Base-by-base conservation (phyloP, 2,888 invertebrate species). In the Chrysodeixis includens region DNA sequence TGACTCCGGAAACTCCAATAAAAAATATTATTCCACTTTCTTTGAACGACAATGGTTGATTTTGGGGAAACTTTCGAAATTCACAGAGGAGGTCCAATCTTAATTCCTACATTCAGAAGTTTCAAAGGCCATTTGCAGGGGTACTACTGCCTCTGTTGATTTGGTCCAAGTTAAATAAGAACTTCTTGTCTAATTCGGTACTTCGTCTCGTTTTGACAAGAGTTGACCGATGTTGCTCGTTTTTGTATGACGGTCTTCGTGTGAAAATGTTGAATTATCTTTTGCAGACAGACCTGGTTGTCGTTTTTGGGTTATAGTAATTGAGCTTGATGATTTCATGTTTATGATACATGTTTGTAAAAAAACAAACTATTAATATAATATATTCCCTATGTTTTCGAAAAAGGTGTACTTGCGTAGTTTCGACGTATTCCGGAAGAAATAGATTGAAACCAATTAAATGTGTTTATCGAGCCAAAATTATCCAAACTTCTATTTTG, bases 91-190 rank as follows among this genome's bases (percentile, higher is more conserved):
- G 55, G 58, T 62, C 57, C 69, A 63, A 71, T 74, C 80, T 74
- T 81, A 79, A 79, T 82, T 76, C 69, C 70, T 71, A 72, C 64
- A 74, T 79, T 71, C 59, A 65, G 65, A 81, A 79, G 70, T 82
- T 79, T 3, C 49, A 67, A 54, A 69, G 66, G 52, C 70, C 71
- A 74, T 81, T 81, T 64, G 65, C 64, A 64, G 54, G n/a, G 69
- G 62, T 74, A 66, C 68, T 69, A 59, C 51, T 61, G 70, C 62
- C n/a, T n/a, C 69, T 77, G 78, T 79, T 81, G 74, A 77, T 72
- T 81, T 66, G 69, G 60, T 55, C 52, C 26, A 81, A 80, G 72
- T 76, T 77, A 69, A 66, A 82, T 79, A 71, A 52, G 52, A 69
- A 78, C 35, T 71, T 68, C 53, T 62, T 58, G 63, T 56, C 53